Conservation (phyloP, 2,113 vertebrate genomes). For the crab-eating macaque (Macaca fascicularis) region T2T-MFA8v1.1 NC_088375.1:232322501-232323000, state of each 20-base stretch:
- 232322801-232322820: background rate
- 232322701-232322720: fast-evolving
- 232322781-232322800: background rate
- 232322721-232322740: fast-evolving
- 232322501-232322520: background rate
- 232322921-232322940: background rate
- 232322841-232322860: fast-evolving
- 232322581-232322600: background rate
- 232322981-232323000: background rate
- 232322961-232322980: background rate
- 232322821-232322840: background rate
- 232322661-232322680: background rate
- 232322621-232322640: background rate
- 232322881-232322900: background rate
- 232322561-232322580: background rate
- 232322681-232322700: fast-evolving
- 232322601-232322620: background rate
- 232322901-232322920: background rate
- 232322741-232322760: background rate
- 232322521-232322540: background rate
- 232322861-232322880: no score
- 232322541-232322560: background rate
- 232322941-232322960: background rate
- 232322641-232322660: no score
- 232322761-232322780: background rate